Evolutionary conservation across 1,140 invertebrate species (phyloP), one percentile per base, ranked within the genome.

Genomic region (Diprion similis): DNA sequence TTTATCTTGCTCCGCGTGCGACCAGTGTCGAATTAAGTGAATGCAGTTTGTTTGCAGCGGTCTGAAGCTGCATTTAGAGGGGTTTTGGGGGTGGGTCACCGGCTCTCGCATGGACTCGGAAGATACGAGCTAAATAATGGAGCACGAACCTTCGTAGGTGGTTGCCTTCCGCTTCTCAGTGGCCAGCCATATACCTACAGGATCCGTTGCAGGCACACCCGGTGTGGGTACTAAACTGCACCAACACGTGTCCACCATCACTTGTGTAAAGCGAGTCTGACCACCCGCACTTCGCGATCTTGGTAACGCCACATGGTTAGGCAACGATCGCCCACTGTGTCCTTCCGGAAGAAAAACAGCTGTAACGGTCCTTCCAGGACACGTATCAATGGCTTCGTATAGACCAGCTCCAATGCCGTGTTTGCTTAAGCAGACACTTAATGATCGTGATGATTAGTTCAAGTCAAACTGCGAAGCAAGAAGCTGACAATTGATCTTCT

Each of bases 41-140:
- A 45, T 45, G 37, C 69, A 48, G 69, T 48, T 48, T 46, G 69
- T 45, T 45, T 70, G 6, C 19, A 19, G 7, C 18, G 6, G 1
- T 17, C 4, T 6, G 67, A 17, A 13, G 19, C 10, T 6, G 69
- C 46, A 70, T 70, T 70, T 70, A 70, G 11, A 70, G 65, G 69
- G 24, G 72, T 24, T 67, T 46, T 51, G 48, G 18, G n/a, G 66
- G 45, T 48, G 19, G 15, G 68, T 13, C 9, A 37, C 24, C 24
- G 48, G 72, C n/a, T 47, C 70, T 76, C 76, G 81, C 80, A 78
- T 83, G 82, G 78, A 71, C 75, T 80, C 80, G 76, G 79, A 79
- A 83, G 82, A 83, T 83, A 83, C 76, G 82, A 82, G 81, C 8
- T 59, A 83, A 83, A 83, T 83, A 83, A 83, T 82, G 80, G 82